Conservation (phyloP, 2,797 vertebrate genomes). For the Enteromius radiatus region DNA sequence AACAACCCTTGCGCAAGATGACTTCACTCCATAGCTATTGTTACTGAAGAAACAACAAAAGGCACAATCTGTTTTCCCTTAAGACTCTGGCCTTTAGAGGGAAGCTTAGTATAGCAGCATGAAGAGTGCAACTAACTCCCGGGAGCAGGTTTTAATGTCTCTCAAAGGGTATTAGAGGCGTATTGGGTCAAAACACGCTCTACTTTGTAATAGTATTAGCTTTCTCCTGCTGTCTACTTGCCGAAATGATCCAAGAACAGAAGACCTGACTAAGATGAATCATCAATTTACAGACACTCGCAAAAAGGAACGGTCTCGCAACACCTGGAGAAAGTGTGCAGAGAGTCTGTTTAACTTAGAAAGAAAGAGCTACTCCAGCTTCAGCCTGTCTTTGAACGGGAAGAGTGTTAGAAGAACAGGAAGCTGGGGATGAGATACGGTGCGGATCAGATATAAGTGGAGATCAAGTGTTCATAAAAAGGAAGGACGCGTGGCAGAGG, state of each 20-base stretch:
- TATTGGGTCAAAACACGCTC: conserved; percentile 44
- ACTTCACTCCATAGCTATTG: conserved; percentile 13
- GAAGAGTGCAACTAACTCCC: conserved; percentile 31
- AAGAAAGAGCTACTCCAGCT: conserved; percentile 40
- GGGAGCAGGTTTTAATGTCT: conserved; percentile 36
- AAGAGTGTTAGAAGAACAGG: conserved; percentile 23
- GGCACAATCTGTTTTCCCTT: conserved; percentile 29
- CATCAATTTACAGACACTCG: conserved; percentile 31
- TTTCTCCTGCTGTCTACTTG: conserved; percentile 46
- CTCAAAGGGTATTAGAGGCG: conserved; percentile 38
- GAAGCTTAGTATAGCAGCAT: conserved; percentile 40
- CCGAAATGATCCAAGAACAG: conserved; percentile 52
- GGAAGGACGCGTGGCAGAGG: conserved; percentile 4
- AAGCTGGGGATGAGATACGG: conserved; percentile 13
- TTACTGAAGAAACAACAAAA: conserved; percentile 26
- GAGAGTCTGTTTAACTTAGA: conserved; percentile 23
- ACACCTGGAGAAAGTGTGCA: conserved; percentile 34
- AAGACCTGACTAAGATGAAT: conserved; percentile 49
- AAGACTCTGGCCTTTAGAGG: conserved; percentile 33
- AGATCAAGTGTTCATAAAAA: conserved; percentile 29
- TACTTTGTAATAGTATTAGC: conserved; percentile 51
- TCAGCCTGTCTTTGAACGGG: conserved; percentile 17
- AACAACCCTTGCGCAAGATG: neutral
- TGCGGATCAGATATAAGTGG: conserved; percentile 35
- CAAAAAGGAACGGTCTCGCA: conserved; percentile 43